Percentiles rank a stretch among this genome's conserved stretches.
These are phyloP conservation scores for Rhineura floridana DNA, from an alignment of 2,113 vertebrate species.

Conservation along the genomic window DNA sequence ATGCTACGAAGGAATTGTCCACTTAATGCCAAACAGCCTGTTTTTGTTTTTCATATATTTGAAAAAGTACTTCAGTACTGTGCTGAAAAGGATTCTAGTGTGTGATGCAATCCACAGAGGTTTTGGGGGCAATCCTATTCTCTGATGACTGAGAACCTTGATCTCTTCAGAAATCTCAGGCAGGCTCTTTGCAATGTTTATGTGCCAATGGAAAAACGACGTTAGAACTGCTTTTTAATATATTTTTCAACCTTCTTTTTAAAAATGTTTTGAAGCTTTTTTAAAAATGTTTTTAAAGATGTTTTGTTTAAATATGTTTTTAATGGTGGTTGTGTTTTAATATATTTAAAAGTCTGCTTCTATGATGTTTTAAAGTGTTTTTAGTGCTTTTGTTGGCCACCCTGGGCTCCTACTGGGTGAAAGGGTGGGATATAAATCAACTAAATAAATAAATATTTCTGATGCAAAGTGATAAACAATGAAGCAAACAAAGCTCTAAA, in stretches of 20 bases:
- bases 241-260: too few species aligned
- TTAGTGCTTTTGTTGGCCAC: too few species aligned
- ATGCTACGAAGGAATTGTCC: neutral
- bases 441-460: neutral
- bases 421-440: too few species aligned
- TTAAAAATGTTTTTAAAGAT: too few species aligned
- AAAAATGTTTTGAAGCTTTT: too few species aligned
- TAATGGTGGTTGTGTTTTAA: too few species aligned
- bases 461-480: neutral
- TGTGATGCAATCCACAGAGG: neutral
- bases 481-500: neutral
- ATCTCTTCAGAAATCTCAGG: neutral
- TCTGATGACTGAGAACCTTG: neutral
- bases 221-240: too few species aligned
- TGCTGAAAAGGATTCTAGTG: constrained; percentile 36
- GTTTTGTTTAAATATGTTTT: too few species aligned
- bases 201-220: neutral
- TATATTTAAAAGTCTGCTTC: too few species aligned
- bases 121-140: neutral
- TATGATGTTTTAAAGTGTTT: too few species aligned
- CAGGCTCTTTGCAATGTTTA: neutral
- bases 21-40: neutral
- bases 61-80: constrained; percentile 13
- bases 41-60: neutral
- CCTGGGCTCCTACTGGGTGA: too few species aligned